These are phyloP conservation scores for Drosophila asahinai DNA, from an alignment of 1,140 invertebrate genomes.

Conservation along the genomic window DNA sequence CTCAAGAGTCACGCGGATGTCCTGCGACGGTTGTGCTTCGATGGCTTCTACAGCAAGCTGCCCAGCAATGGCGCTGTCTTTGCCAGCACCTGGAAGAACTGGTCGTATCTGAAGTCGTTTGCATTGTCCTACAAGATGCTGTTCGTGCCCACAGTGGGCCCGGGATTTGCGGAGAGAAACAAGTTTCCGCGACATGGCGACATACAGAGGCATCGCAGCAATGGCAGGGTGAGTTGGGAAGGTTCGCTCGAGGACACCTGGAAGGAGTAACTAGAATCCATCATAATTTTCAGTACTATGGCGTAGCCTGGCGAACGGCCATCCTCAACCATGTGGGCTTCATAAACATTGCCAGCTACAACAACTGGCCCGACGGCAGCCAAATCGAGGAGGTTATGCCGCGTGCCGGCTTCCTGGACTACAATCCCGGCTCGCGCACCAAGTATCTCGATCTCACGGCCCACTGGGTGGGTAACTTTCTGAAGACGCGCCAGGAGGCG, in stretches of 20 bases:
- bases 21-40: conserved; percentile 86
- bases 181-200: conserved; percentile 87
- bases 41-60: conserved; percentile 89
- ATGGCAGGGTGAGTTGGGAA: conserved; percentile 84
- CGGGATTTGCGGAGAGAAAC: conserved; percentile 87
- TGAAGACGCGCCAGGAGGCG: conserved; percentile 78
- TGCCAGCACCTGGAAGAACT: conserved; percentile 89
- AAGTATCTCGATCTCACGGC: conserved; percentile 88
- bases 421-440: conserved; percentile 87
- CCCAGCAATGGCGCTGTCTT: conserved; percentile 87
- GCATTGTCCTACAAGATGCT: conserved; percentile 86
- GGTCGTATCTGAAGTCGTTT: conserved; percentile 87
- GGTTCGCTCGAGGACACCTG: background rate
- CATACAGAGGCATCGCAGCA: conserved; percentile 86
- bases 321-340: conserved; percentile 86
- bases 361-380: conserved; percentile 88
- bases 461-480: conserved; percentile 87
- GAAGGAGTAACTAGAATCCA: background rate
- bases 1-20: conserved; percentile 82
- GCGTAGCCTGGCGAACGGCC: conserved; percentile 87
- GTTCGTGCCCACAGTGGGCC: conserved; percentile 88
- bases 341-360: conserved; percentile 87
- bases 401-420: conserved; percentile 86
- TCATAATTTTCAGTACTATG: conserved; percentile 85
- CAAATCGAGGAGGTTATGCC: conserved; percentile 88